Evolutionary conservation across 2,888 invertebrate genomes (phyloP), one percentile per base, ranked within the genome.

Genomic region (Zygogramma bicolorata): DNA sequence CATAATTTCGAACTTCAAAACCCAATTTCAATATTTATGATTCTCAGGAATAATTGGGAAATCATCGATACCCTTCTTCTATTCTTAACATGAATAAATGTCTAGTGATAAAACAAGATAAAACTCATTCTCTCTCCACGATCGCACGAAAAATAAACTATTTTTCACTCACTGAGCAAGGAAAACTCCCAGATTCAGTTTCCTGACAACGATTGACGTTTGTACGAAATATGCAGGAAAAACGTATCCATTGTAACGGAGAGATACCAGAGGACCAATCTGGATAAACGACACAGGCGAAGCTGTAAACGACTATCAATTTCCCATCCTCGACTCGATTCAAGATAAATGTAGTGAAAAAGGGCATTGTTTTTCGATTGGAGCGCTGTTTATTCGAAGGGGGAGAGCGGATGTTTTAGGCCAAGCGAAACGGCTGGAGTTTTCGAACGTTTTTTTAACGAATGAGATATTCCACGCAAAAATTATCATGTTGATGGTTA

Each of bases 341-440:
- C 58, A 63, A 71, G 70, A 63, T 70, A 71, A 71, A 71, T 68
- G 66, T 63, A 67, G 34, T 59, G 62, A 62, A 57, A 49, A 59
- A 67, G 71, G 71, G 71, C 67, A 61, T 67, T 66, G 67, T 68
- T 66, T 63, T 71, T 53, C 71, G 63, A 68, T 71, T 71, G 57
- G 68, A 71, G 67, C 67, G 63, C 71, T 71, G 67, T 71, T 71
- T 68, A 71, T 71, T 53, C 53, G 25, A 25, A 15, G 53, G 25
- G 53, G 53, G 27, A 53, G 53, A 22, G 5, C n/a, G n/a, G 7
- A 53, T 25, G 53, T 22, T 53, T 15, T 53, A 53, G 53, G 53
- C 53, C 53, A 53, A 27, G 53, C 27, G 25, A 53, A 53, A n/a
- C n/a, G 5, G 53, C 25, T 25, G 3, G 2, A 46, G 8, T 8